phyloP scores from a whole-genome alignment of 1,140 invertebrate species.

The Zaprionus ornatus region DNA sequence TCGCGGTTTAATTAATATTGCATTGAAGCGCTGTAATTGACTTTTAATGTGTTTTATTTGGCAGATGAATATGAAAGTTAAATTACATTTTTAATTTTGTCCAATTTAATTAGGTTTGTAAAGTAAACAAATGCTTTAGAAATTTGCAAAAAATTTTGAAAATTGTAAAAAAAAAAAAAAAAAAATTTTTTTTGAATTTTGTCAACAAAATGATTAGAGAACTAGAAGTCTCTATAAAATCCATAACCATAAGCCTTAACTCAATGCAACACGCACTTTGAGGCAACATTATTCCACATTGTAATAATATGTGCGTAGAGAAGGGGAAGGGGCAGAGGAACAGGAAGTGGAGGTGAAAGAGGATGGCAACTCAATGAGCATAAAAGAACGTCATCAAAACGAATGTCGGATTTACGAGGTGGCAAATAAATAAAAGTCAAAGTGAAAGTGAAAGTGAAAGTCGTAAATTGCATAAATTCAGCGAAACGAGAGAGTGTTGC shows the following conservation, averaged over 20 bases:
- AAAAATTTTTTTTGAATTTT: not conserved
- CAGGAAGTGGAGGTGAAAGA: too few relatives aligned
- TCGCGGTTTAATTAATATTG: not conserved
- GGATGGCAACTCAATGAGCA: constrained; percentile 7
- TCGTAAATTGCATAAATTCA: constrained; percentile 23
- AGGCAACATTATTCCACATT: constrained; percentile 3
- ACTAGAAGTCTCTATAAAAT: not conserved
- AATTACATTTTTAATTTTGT: too few relatives aligned
- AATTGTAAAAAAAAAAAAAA: too few relatives aligned
- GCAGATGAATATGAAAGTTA: too few relatives aligned
- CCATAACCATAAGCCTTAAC: not conserved
- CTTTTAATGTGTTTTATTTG: too few relatives aligned
- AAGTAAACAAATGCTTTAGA: too few relatives aligned
- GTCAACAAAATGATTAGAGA: not conserved
- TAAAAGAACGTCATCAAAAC: constrained; percentile 22
- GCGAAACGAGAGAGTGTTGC: not conserved
- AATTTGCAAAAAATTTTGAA: too few relatives aligned
- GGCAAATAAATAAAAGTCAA: constrained; percentile 24
- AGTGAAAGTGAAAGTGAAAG: constrained; percentile 7
- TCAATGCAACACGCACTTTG: not conserved
- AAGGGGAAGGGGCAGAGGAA: not conserved
- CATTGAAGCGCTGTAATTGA: not conserved
- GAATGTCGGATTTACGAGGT: constrained; percentile 14
- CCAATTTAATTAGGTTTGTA: too few relatives aligned
- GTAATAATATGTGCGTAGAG: not conserved